Evolutionary conservation across 2,113 vertebrate species (phyloP).

Genomic region (Cervus canadensis): DNA sequence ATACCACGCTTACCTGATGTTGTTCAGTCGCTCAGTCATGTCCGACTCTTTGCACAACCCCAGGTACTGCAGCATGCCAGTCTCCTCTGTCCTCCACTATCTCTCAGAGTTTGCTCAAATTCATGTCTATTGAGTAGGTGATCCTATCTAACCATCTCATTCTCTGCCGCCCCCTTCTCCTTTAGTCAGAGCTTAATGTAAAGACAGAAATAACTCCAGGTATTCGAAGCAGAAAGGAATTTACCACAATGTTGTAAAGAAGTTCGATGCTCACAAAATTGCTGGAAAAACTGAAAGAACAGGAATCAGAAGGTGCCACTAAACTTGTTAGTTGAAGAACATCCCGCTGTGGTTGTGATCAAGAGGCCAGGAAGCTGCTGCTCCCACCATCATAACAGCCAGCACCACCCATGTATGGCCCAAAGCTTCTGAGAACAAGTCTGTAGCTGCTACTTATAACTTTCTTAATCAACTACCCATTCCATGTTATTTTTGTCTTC

Average conservation of each 20-base stretch:
- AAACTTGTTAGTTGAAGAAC: not conserved
- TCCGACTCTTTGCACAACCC: not conserved
- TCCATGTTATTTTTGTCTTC: not conserved
- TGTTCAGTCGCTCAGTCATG: not conserved
- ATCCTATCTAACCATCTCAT: not conserved
- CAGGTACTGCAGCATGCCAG: not conserved
- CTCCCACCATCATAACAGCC: not conserved
- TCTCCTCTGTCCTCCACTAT: not conserved
- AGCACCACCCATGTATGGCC: not conserved
- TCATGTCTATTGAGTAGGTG: not conserved
- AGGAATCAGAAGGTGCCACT: not conserved
- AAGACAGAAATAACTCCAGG: not conserved
- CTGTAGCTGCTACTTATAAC: not conserved
- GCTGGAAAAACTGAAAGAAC: not conserved
- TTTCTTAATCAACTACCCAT: not conserved
- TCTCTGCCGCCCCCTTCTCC: not conserved
- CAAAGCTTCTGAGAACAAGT: not conserved
- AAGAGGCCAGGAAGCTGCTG: not conserved
- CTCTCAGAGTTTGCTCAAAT: not conserved
- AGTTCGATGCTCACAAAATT: not conserved
- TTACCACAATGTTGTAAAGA: not conserved
- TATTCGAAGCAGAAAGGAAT: not conserved
- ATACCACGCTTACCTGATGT: not conserved
- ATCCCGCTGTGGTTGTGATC: not conserved
- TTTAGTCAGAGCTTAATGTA: not conserved